Evolutionary conservation across 2,113 vertebrate species (phyloP), one percentile per base, ranked within the genome.

Genomic region (Xenotilapia flavipinnis): DNA sequence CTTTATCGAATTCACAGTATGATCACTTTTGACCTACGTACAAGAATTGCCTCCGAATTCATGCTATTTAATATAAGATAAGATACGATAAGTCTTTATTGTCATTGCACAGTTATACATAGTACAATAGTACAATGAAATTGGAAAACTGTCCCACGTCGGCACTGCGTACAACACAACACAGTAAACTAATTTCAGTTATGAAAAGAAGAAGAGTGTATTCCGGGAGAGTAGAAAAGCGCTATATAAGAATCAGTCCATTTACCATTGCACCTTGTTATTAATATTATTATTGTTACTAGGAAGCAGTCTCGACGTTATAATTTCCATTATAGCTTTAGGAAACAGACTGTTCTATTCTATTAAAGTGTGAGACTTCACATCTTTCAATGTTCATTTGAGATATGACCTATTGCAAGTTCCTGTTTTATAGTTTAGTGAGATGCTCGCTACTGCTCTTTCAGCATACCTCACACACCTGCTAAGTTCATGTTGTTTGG

Each of bases 291-390:
- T 60, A 19, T 0, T 60, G 28, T 60, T 33, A 58, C 55, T 17
- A 60, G 15, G 15, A 60, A 19, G 56, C 0, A 33, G 28, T 60
- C 56, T 60, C 2, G 0, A 33, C 0, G 5, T 60, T 60, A 60
- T 60, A 60, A 60, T 33, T 60, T 33, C 56, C 28, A 60, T 60
- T 60, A 19, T 33, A 60, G 9, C 28, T 60, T 60, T 33, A 60
- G 56, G 0, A 33, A 60, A 33, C 56, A 33, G 15, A 60, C 56
- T 3, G 28, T 60, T 60, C 9, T 60, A 0, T 33, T 60, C 28
- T 19, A 60, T 19, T 60, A 33, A 60, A 33, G 56, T 60, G 3
- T 3, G 2, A 10, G 56, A 60, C 56, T 60, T 60, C 56, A 60
- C 28, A 0, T 28, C 15, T 60, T 60, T 19, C 0, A 60, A 1